Conservation (phyloP, 2,888 invertebrate genomes). For the Drosophila merina region DNA sequence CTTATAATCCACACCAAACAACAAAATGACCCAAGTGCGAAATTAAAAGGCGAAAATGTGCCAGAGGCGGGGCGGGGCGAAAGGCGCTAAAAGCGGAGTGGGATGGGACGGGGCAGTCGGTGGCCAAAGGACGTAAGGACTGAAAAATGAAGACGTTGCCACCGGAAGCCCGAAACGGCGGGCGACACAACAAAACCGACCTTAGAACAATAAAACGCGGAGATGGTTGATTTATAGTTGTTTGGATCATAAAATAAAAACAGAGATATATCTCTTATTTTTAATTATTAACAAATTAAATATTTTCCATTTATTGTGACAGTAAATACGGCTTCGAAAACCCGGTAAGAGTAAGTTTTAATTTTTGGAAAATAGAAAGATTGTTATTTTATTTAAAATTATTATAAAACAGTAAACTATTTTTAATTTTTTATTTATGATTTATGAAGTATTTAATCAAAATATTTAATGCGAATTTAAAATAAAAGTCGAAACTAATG, state of each 20-base stretch:
- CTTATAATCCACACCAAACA: constrained; percentile 81
- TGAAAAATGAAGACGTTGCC: constrained; percentile 62
- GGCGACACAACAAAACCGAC: constrained; percentile 37
- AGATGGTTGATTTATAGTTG: constrained; percentile 33
- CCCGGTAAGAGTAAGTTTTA: too few relatives aligned
- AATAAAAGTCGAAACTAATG: too few relatives aligned
- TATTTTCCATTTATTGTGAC: neutral
- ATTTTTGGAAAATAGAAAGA: too few relatives aligned
- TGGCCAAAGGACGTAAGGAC: constrained; percentile 56
- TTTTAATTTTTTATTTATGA: too few relatives aligned
- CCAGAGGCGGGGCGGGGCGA: constrained; percentile 1
- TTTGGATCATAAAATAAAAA: constrained; percentile 18
- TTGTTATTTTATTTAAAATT: too few relatives aligned
- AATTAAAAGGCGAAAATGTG: constrained; percentile 80
- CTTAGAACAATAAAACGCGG: neutral
- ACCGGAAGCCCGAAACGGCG: constrained; percentile 31
- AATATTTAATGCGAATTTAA: too few relatives aligned
- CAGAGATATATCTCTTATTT: constrained; percentile 8
- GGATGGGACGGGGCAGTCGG: constrained; percentile 1
- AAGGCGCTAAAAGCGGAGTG: neutral
- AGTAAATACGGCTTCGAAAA: too few relatives aligned
- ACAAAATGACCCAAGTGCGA: constrained; percentile 81
- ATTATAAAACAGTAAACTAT: too few relatives aligned
- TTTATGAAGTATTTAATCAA: too few relatives aligned
- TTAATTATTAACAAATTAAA: neutral